Evolutionary conservation across 1,140 invertebrate species (phyloP).

Genomic region (Octopus sinensis): DNA sequence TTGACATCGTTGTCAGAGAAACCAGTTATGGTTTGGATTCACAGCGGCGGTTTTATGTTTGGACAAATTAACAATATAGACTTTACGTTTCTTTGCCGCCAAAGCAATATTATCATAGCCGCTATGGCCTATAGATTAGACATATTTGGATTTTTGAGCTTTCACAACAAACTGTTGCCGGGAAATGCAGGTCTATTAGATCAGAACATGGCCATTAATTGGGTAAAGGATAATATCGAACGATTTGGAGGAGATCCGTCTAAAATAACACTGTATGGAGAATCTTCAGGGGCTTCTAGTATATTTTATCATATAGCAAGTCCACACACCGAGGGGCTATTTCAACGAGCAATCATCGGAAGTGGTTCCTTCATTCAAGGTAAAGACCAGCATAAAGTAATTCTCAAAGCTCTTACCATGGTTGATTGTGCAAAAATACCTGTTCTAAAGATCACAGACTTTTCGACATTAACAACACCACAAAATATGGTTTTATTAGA

Average conservation of each 20-base stretch:
- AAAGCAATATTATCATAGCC: slow-evolving; percentile 78
- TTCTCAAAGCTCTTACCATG: no score
- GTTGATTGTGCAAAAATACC: no score
- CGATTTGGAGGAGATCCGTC: slow-evolving; percentile 72
- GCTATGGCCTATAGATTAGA: slow-evolving; percentile 73
- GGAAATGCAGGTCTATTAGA: slow-evolving; percentile 92
- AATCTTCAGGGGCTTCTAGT: slow-evolving; percentile 27
- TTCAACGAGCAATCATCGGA: slow-evolving; percentile 33
- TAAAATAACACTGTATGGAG: slow-evolving; percentile 65
- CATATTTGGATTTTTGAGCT: slow-evolving; percentile 85
- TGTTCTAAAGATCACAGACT: no score
- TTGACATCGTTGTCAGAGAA: slow-evolving; percentile 48
- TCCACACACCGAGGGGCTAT: slow-evolving; percentile 20
- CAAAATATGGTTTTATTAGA: no score
- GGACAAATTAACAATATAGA: slow-evolving; percentile 90
- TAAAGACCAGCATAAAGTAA: no score
- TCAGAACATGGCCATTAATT: slow-evolving; percentile 75
- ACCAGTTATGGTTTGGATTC: slow-evolving; percentile 92
- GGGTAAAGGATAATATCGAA: slow-evolving; percentile 69
- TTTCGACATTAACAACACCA: no score
- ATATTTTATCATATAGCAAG: slow-evolving; percentile 19
- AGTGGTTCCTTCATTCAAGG: slow-evolving; percentile 22
- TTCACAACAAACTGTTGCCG: slow-evolving; percentile 80
- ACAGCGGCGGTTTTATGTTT: slow-evolving; percentile 86
- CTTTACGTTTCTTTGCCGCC: slow-evolving; percentile 70